Evolutionary conservation across 2,113 vertebrate genomes (phyloP), one percentile per base, ranked within the genome.

Genomic region (Callipepla californica): DNA sequence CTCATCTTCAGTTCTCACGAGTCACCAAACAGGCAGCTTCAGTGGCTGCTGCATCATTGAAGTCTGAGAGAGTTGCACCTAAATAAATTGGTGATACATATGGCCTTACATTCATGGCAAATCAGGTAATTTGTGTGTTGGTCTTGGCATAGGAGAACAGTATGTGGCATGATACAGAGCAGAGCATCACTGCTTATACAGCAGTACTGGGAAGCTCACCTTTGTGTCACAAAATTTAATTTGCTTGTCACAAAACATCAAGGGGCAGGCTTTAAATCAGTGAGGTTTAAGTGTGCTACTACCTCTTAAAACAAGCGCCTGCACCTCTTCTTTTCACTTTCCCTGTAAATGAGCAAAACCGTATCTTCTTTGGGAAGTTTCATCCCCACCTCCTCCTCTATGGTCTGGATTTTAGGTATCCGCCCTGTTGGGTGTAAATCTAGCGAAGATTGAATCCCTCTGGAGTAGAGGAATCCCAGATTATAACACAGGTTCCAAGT

Each of bases 401-500:
- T 72, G 75, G 73, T 90, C 76, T 90, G 72, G 8, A 44, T 89
- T 91, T 89, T 58, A 72, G 30, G 79, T 86, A 74, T n/a, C 51
- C 10, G 18, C 73, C 87, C 80, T 77, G 21, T 78, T 76, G 79
- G 48, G 90, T 81, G 40, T 93, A 94, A 96, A 89, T 68, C 57
- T 80, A 66, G 76, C 4, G 5, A 92, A 67, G 73, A 91, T 17
- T 93, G 92, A 87, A 88, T 93, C 88, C 69, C 80, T 86, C 85
- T 90, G 87, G 66, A 94, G 26, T 48, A 59, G 80, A 93, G 53
- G 75, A 95, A 84, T 84, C 66, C 32, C 53, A 62, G 36, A 62
- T 81, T 84, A 40, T 48, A 92, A 57, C 2, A 3, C 50, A 55
- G 47, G 40, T 94, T 96, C 93, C 94, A 95, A 94, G 83, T 83